phyloP scores from a whole-genome alignment of 2,888 invertebrate species.

The Blastobasis lacticolella region DNA sequence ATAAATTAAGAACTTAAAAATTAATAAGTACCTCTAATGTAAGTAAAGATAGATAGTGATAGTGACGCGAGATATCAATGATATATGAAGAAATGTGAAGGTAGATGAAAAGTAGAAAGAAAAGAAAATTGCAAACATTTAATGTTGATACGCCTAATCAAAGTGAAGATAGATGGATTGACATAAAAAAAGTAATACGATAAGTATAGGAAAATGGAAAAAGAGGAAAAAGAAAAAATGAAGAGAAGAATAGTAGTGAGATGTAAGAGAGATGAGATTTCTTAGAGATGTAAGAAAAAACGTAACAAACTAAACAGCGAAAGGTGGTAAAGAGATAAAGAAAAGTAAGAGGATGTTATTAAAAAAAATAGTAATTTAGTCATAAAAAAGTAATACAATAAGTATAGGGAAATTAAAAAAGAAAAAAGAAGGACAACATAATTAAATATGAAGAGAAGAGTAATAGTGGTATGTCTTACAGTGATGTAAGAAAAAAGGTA shows the following conservation, averaged over 20 bases:
- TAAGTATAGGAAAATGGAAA: not conserved
- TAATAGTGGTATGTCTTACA: not conserved
- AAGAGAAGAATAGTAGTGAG: not conserved
- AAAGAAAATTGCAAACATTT: no score
- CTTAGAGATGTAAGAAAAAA: conserved; percentile 1
- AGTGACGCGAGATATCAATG: no score
- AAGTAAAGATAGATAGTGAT: no score
- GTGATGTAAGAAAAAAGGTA: conserved; percentile 1
- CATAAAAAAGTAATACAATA: not conserved
- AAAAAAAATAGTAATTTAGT: no score
- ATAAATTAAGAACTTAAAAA: no score
- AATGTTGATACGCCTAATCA: not conserved
- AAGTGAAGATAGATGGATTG: not conserved
- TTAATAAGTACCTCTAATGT: no score
- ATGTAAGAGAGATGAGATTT: no score
- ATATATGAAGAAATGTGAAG: no score
- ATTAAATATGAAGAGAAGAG: not conserved
- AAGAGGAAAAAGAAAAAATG: not conserved
- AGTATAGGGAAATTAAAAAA: not conserved
- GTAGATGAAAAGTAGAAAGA: no score
- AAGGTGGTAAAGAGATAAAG: no score
- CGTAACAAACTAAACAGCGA: no score
- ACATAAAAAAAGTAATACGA: not conserved
- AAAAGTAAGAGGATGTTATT: no score
- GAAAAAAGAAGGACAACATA: not conserved